These are phyloP conservation scores for Ptychadena robeensis DNA, from an alignment of 2,797 vertebrate genomes.

Conservation along the genomic window DNA sequence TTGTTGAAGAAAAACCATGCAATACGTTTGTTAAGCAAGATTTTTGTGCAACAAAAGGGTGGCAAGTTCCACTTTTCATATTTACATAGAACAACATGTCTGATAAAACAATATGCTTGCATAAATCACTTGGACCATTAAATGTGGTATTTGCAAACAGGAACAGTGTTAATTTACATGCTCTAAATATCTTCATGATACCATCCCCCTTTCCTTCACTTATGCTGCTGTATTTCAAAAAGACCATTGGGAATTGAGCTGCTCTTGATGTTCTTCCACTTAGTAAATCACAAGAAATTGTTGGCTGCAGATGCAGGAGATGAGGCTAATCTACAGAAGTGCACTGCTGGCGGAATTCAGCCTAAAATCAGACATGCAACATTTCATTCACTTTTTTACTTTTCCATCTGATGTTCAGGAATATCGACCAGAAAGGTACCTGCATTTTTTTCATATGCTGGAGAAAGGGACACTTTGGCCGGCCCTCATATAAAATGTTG, in stretches of 20 bases:
- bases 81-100: conserved; percentile 20
- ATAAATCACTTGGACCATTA: conserved; percentile 36
- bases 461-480: not conserved
- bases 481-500: not conserved
- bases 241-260: conserved; percentile 35
- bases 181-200: conserved; percentile 37
- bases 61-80: not conserved
- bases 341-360: conserved; percentile 7
- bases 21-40: not conserved
- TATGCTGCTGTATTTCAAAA: conserved; percentile 36
- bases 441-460: not conserved
- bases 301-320: conserved; percentile 34
- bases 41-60: not conserved
- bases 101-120: conserved; percentile 12
- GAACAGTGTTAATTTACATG: conserved; percentile 29
- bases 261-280: conserved; percentile 38
- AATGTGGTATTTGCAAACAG: conserved; percentile 47
- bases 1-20: no score
- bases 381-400: conserved; percentile 10
- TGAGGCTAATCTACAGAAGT: conserved; percentile 23
- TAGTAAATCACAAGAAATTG: conserved; percentile 41
- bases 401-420: conserved; percentile 4
- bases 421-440: not conserved
- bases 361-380: not conserved
- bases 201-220: conserved; percentile 41